Percentiles rank a stretch among this genome's conserved stretches.
These are phyloP conservation scores for Hippoglossus hippoglossus DNA, from an alignment of 2,797 vertebrate species.

Conservation along the genomic window DNA sequence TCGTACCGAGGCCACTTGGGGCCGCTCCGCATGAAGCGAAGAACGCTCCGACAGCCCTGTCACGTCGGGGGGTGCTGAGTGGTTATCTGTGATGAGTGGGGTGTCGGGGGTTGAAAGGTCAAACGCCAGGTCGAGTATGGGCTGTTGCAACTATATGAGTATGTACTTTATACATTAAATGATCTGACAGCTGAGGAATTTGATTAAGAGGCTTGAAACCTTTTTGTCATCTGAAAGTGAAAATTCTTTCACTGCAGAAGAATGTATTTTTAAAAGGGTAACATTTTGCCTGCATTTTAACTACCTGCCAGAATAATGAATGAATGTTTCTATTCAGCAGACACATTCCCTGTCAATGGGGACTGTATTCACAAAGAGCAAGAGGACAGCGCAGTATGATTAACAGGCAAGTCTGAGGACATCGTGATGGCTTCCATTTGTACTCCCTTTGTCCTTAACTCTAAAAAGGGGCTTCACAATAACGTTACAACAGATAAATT, in stretches of 20 bases:
- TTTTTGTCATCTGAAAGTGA: conserved; percentile 8
- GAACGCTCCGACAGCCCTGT: conserved; percentile 90
- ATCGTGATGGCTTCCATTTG: conserved; percentile 4
- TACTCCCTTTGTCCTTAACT: neutral
- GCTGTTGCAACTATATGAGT: conserved; percentile 22
- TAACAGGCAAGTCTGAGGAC: conserved; percentile 19
- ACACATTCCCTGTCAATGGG: neutral
- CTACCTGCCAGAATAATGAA: conserved; percentile 5
- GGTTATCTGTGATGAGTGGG: conserved; percentile 88
- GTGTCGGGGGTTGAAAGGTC: conserved; percentile 74
- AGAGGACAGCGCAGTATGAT: conserved; percentile 11
- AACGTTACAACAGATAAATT: neutral
- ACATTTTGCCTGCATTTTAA: conserved; percentile 11
- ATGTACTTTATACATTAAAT: conserved; percentile 8
- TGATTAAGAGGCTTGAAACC: conserved; percentile 1
- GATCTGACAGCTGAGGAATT: neutral
- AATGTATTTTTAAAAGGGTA: neutral
- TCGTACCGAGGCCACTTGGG: conserved; percentile 89
- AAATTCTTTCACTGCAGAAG: neutral
- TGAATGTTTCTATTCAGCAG: conserved; percentile 11
- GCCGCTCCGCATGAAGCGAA: conserved; percentile 82
- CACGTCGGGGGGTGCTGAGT: conserved; percentile 93
- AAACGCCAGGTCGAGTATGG: conserved; percentile 36
- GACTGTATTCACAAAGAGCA: conserved; percentile 8
- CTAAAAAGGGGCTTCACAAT: neutral